Conservation (phyloP, 2,113 vertebrate species). For the Genyomyrus donnyi region DNA sequence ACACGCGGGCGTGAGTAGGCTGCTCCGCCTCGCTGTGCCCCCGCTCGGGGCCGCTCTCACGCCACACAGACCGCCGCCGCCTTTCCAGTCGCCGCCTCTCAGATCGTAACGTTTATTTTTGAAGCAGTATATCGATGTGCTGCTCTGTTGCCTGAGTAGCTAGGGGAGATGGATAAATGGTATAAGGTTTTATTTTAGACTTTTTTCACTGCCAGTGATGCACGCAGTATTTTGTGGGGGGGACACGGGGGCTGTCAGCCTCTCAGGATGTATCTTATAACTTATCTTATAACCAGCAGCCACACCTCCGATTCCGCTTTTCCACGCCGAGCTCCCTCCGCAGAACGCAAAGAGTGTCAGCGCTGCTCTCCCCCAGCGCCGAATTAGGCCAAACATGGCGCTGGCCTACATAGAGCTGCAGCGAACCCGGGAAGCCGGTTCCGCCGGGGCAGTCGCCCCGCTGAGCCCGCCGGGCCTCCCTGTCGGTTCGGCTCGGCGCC, state of each 20-base stretch:
- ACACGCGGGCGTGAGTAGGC: not conserved
- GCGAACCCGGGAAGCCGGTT: conserved; percentile 50
- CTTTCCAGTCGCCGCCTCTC: not conserved
- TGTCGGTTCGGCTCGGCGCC: conserved; percentile 56
- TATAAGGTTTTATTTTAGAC: not conserved
- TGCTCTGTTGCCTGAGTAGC: not conserved
- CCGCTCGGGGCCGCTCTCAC: not conserved
- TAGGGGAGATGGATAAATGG: not conserved
- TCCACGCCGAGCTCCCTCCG: not conserved
- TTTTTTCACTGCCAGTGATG: not conserved
- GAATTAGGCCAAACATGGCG: conserved; percentile 61
- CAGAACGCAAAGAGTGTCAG: conserved; percentile 1
- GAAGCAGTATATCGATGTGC: not conserved
- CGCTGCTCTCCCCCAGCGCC: conserved; percentile 9
- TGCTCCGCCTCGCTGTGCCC: not conserved
- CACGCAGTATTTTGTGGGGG: not conserved
- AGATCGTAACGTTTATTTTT: not conserved
- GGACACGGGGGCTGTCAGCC: not conserved
- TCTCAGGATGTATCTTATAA: not conserved
- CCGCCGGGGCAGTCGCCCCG: conserved; percentile 56
- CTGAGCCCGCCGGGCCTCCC: conserved; percentile 54
- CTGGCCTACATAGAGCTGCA: conserved; percentile 51
- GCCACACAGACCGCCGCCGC: not conserved
- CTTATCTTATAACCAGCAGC: not conserved
- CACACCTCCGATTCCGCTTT: not conserved